These are phyloP conservation scores for Cassiopea xamachana DNA, from an alignment of 30 jellyfish, hydroid and myxozoan species.

Conservation along the genomic window DNA sequence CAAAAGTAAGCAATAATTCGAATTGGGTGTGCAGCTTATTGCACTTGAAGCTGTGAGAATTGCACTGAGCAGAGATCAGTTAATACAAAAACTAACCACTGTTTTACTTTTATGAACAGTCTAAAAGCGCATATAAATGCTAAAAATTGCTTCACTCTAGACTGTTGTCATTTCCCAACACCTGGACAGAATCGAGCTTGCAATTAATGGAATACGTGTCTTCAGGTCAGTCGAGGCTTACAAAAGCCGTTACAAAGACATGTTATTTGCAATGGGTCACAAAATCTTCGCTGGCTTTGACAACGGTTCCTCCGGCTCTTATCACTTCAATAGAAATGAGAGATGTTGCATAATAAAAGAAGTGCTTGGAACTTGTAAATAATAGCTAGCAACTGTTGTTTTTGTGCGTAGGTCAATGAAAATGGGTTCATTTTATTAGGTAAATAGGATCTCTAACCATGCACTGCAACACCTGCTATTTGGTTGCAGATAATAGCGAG, in stretches of 20 bases:
- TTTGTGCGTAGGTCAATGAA: slow-evolving; percentile 7
- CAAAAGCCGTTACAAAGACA: neutral
- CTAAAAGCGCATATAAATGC: no score
- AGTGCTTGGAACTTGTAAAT: neutral
- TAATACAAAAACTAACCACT: no score
- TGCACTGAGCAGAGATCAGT: no score
- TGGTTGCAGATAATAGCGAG: neutral
- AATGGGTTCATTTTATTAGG: slow-evolving; percentile 15
- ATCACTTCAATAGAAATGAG: neutral
- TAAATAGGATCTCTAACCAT: neutral
- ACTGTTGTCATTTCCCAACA: no score
- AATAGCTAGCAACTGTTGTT: neutral
- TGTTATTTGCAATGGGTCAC: neutral
- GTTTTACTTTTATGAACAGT: no score
- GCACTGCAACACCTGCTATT: neutral
- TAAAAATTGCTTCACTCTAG: no score
- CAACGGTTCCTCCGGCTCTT: neutral
- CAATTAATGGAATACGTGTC: neutral
- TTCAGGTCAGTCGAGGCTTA: neutral
- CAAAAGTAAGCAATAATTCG: no score
- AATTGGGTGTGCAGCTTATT: no score
- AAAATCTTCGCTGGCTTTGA: neutral
- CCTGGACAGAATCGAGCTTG: neutral
- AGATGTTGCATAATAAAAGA: neutral
- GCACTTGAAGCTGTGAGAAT: no score